Evolutionary conservation across 2,888 invertebrate genomes (phyloP).

Genomic region (Heliconius sara): DNA sequence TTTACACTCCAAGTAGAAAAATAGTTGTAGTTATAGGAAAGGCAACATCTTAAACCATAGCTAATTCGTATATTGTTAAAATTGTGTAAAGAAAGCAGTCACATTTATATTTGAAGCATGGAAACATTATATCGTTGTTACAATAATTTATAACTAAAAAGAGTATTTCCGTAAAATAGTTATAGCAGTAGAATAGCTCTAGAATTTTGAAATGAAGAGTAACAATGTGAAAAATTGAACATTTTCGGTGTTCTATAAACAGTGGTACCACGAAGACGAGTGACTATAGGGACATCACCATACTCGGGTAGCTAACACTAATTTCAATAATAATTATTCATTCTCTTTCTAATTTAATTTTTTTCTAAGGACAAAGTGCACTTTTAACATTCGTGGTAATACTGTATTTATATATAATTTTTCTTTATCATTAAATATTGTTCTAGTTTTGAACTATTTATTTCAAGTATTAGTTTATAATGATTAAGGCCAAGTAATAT

Average conservation of each 20-base stretch:
- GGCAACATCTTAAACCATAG: conserved; percentile 55
- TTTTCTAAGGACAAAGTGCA: conserved; percentile 49
- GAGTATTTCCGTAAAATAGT: conserved; percentile 23
- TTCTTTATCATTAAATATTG: conserved; percentile 48
- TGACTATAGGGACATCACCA: conserved; percentile 23
- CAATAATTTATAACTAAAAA: conserved; percentile 41
- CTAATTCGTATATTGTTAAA: conserved; percentile 58
- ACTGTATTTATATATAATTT: conserved; percentile 49
- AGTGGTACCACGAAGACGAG: conserved; percentile 43
- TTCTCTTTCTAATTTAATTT: conserved; percentile 41
- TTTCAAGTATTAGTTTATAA: conserved; percentile 39
- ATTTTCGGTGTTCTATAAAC: conserved; percentile 42
- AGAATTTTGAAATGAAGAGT: conserved; percentile 31
- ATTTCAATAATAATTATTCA: conserved; percentile 21
- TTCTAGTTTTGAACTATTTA: conserved; percentile 54
- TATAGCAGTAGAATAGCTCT: conserved; percentile 36
- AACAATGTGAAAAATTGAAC: conserved; percentile 41
- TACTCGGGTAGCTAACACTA: conserved; percentile 12
- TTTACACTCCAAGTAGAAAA: conserved; percentile 57
- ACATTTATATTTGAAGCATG: conserved; percentile 58
- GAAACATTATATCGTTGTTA: conserved; percentile 61
- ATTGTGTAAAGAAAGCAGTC: conserved; percentile 64
- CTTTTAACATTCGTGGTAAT: conserved; percentile 55
- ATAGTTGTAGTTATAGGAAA: conserved; percentile 56
- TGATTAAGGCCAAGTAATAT: conserved; percentile 50